These are phyloP conservation scores for Nettapus auritus DNA, from an alignment of 2,113 vertebrate species.

Conservation along the genomic window DNA sequence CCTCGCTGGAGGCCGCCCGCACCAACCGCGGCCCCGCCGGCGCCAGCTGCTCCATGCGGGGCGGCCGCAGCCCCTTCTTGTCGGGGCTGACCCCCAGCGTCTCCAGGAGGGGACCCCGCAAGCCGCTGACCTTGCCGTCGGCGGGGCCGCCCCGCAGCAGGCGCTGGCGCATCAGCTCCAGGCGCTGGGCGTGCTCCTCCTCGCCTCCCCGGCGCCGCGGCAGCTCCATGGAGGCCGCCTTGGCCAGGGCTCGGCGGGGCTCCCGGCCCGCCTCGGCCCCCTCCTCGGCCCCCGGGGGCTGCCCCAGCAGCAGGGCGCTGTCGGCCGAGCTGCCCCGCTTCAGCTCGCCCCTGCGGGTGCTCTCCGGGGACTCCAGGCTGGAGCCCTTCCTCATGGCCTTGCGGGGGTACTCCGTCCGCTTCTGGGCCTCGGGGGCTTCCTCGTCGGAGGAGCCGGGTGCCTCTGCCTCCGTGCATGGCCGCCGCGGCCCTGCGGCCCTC, in stretches of 20 bases:
- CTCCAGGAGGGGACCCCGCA: slow-evolving; percentile 93
- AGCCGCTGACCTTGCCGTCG: slow-evolving; percentile 93
- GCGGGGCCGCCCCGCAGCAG: slow-evolving; percentile 86
- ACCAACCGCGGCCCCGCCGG: slow-evolving; percentile 67
- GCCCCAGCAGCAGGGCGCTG: slow-evolving; percentile 84
- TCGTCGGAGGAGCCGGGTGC: slow-evolving; percentile 80
- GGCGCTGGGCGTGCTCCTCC: slow-evolving; percentile 90
- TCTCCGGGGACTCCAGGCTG: slow-evolving; percentile 77
- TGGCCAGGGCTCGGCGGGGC: slow-evolving; percentile 85
- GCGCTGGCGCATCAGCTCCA: slow-evolving; percentile 93
- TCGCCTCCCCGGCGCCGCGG: slow-evolving; percentile 76
- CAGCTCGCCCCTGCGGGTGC: slow-evolving; percentile 81
- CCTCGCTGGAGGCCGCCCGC: slow-evolving; percentile 90
- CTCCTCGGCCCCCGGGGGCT: slow-evolving; percentile 68
- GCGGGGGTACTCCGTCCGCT: slow-evolving; percentile 73
- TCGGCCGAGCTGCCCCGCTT: slow-evolving; percentile 93
- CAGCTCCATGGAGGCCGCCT: slow-evolving; percentile 76
- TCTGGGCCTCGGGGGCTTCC: slow-evolving; percentile 70
- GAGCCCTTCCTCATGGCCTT: slow-evolving; percentile 84
- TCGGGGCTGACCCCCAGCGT: slow-evolving; percentile 85
- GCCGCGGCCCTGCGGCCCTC: slow-evolving; percentile 22
- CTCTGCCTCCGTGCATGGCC: slow-evolving; percentile 71
- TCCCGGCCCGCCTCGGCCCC: slow-evolving; percentile 33
- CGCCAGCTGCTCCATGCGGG: slow-evolving; percentile 60
- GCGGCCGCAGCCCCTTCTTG: slow-evolving; percentile 75